Evolutionary conservation across 2,113 vertebrate genomes (phyloP).

Genomic region (Pimephales promelas): DNA sequence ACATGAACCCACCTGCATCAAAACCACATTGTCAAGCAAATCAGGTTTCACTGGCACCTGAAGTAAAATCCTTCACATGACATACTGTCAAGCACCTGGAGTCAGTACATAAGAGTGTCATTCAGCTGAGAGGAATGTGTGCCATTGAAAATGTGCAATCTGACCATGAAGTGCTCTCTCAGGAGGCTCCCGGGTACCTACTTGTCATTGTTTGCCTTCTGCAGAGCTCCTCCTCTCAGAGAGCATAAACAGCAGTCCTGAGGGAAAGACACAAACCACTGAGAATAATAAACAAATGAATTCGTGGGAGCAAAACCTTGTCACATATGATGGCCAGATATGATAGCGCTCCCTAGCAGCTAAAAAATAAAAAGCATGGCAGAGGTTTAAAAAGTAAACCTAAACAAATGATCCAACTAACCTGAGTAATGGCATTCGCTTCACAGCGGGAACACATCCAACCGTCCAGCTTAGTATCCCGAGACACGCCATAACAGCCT

Average conservation of each 20-base stretch:
- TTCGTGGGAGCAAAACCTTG: neutral
- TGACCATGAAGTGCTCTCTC: neutral
- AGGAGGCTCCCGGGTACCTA: constrained; percentile 67
- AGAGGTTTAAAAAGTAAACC: neutral
- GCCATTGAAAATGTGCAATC: neutral
- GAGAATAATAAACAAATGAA: neutral
- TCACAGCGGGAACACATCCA: constrained; percentile 93
- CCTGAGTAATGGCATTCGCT: constrained; percentile 88
- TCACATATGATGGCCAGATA: neutral
- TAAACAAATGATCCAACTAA: constrained; percentile 63
- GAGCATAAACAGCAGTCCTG: constrained; percentile 97
- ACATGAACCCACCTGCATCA: constrained; percentile 94
- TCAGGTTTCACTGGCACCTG: neutral
- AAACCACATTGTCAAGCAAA: constrained; percentile 15
- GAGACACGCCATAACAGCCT: constrained; percentile 93
- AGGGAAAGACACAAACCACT: constrained; percentile 30
- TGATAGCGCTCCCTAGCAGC: neutral
- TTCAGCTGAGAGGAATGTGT: neutral
- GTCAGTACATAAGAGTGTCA: neutral
- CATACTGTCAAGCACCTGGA: neutral
- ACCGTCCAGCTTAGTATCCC: constrained; percentile 79
- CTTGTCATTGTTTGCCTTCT: constrained; percentile 95
- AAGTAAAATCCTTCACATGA: neutral
- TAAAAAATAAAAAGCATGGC: neutral
- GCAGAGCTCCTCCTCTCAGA: constrained; percentile 91